Evolutionary conservation across 2,888 invertebrate genomes (phyloP), one percentile per base, ranked within the genome.

Genomic region (Alloscopus bannaensis): DNA sequence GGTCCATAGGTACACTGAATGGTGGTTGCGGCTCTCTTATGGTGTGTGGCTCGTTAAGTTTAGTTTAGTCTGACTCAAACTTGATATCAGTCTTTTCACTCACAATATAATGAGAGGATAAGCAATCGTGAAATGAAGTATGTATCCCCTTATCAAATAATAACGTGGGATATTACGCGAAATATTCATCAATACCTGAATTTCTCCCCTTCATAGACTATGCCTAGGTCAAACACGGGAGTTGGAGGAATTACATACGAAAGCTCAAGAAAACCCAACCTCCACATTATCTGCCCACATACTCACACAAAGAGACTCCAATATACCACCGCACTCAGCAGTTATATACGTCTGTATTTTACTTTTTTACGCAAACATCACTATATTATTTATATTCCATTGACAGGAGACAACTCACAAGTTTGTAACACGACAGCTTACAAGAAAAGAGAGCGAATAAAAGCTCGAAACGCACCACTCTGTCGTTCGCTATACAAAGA

Each of bases 331-430:
- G 47, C 20, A 26, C 55, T 6, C 20, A 13, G 4, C 24, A 55
- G 13, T 42, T 2, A 40, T 36, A 64, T 24, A 45, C 11, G 20
- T 45, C 6, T 16, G 42, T 45, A 24, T 64, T 55, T 55, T 20
- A 68, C 26, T 55, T 26, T 57, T 70, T 62, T 52, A 64, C 72
- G 72, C 72, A 72, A 64, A 55, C 55, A 72, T 42, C 24, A 50
- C 52, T 64, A 28, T 29, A 72, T 72, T 64, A 72, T 72, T 72
- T 64, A 72, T 72, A 64, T 28, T 55, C 28, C 22, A 28, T 52
- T 72, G 72, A 64, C 72, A 72, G 28, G 40, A 40, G 62, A 60
- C 47, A 55, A 70, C 36, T 31, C 66, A 66, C 42, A 18, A 50
- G 68, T 18, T 13, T 13, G 47, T 47, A 47, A 47, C 6, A 47